phyloP scores from a whole-genome alignment of 2,113 vertebrate genomes.

The Labeo rohita region DNA sequence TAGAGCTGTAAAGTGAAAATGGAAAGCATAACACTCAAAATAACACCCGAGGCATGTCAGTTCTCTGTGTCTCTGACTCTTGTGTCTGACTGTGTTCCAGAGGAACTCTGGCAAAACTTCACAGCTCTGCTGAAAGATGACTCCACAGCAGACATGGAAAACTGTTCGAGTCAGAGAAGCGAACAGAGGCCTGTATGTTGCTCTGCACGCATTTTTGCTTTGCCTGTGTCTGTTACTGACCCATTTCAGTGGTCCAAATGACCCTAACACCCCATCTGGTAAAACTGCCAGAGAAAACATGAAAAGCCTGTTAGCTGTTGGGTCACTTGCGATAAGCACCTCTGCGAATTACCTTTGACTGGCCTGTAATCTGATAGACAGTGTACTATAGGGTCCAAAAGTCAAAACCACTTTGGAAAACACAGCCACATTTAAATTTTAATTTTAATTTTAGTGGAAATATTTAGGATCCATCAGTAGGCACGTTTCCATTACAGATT shows the following conservation, averaged over 20 bases:
- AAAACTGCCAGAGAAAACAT: slow-evolving; percentile 9
- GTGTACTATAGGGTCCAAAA: neutral
- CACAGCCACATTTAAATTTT: too few relatives aligned
- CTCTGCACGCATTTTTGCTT: neutral
- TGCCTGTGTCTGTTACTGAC: neutral
- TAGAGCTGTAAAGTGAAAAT: neutral
- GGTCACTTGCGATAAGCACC: neutral
- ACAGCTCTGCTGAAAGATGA: slow-evolving; percentile 18
- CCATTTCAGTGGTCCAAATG: neutral
- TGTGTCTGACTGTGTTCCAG: neutral
- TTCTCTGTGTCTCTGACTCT: neutral
- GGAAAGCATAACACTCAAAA: neutral
- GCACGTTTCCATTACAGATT: too few relatives aligned
- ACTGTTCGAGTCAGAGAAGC: neutral
- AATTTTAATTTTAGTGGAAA: too few relatives aligned
- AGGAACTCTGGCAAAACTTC: slow-evolving; percentile 15
- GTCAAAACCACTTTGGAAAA: neutral
- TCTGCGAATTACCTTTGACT: neutral
- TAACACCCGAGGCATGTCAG: neutral
- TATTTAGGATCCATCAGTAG: neutral
- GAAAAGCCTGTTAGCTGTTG: neutral
- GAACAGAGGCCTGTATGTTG: neutral
- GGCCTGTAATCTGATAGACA: neutral
- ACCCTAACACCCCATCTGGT: neutral
- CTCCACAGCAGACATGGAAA: slow-evolving; percentile 9